phyloP scores from a whole-genome alignment of 2,888 invertebrate genomes.

The Exephanes ischioxanthus region DNA sequence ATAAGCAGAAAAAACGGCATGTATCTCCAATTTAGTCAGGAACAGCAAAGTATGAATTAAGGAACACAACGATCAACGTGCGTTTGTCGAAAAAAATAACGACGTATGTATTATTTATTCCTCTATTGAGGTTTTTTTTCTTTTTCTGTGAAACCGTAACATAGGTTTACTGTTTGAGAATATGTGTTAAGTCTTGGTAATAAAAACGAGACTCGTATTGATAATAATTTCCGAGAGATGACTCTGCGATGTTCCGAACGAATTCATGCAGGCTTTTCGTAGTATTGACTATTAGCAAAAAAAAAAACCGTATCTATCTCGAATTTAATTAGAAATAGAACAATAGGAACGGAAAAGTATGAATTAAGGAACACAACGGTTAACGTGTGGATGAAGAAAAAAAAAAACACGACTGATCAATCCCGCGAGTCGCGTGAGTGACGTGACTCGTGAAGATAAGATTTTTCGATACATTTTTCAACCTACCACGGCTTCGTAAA shows the following conservation, averaged over 20 bases:
- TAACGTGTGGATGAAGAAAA: background rate
- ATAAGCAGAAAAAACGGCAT: background rate
- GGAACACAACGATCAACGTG: background rate
- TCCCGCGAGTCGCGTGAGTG: background rate
- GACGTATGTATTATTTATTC: slow-evolving; percentile 21
- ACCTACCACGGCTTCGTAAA: slow-evolving; percentile 7
- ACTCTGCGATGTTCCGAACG: background rate
- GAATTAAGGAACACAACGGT: background rate
- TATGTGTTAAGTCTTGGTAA: slow-evolving; percentile 16
- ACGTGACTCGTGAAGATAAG: slow-evolving; percentile 17
- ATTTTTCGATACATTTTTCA: slow-evolving; percentile 27
- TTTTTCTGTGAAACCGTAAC: background rate
- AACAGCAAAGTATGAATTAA: too few species aligned
- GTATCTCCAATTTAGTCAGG: background rate
- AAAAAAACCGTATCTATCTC: background rate
- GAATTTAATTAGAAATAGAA: background rate
- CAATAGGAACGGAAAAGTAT: too few species aligned
- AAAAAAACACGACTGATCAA: slow-evolving; percentile 1
- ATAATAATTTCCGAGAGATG: background rate
- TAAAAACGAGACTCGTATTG: background rate
- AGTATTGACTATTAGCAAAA: background rate
- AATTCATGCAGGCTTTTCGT: background rate
- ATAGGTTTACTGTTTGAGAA: background rate
- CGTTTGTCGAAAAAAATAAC: slow-evolving; percentile 53
- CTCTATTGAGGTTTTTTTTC: background rate